These are phyloP conservation scores for Lineus longissimus DNA, from an alignment of 1,140 invertebrate genomes.

Conservation along the genomic window DNA sequence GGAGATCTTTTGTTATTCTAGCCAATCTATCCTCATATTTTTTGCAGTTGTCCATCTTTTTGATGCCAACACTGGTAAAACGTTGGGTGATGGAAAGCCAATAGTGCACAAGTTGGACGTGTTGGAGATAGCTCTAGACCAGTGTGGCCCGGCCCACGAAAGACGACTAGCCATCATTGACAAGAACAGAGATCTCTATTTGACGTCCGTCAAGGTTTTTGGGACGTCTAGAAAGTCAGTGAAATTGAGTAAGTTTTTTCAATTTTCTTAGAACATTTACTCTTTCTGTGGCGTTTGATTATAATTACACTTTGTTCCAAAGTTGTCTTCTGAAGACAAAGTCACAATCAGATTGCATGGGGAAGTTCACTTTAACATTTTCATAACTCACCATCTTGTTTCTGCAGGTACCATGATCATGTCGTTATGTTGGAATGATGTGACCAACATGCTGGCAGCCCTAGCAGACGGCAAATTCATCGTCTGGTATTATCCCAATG, in stretches of 20 bases:
- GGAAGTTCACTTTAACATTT: no score
- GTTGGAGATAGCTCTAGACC: constrained; percentile 71
- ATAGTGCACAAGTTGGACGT: constrained; percentile 64
- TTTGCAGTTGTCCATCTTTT: constrained; percentile 79
- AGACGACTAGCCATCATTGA: constrained; percentile 76
- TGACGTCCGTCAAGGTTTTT: constrained; percentile 66
- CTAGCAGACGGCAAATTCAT: constrained; percentile 75
- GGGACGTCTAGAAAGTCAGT: constrained; percentile 61
- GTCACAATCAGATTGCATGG: no score
- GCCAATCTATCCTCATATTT: constrained; percentile 21
- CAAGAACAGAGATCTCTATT: constrained; percentile 73
- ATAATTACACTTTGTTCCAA: no score
- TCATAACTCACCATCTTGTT: no score
- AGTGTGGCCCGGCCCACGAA: constrained; percentile 68
- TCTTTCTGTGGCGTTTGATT: no score
- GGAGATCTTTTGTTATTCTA: no score
- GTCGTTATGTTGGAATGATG: constrained; percentile 76
- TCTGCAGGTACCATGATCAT: constrained; percentile 70
- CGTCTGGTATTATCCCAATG: constrained; percentile 81
- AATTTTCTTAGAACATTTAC: no score
- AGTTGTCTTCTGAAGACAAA: no score
- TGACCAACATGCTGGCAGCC: constrained; percentile 77
- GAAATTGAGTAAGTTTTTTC: constrained; percentile 67
- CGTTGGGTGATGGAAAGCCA: constrained; percentile 66
- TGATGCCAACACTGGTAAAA: constrained; percentile 70